Conservation (phyloP, 2,888 invertebrate species). For the Drosophila testacea region DNA sequence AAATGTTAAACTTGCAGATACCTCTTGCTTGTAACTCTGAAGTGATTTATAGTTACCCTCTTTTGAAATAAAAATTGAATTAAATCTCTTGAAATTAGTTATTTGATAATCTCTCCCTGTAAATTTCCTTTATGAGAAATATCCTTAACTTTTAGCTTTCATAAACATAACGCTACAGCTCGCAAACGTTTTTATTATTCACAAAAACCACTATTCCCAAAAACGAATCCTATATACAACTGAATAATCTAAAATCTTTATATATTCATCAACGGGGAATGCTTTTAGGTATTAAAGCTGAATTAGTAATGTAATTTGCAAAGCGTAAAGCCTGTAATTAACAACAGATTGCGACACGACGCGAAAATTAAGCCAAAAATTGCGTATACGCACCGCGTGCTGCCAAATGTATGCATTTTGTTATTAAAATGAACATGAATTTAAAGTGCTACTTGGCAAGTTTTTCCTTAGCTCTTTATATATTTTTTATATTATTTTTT, state of each 20-base stretch:
- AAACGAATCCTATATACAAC: background rate
- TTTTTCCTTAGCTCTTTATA: background rate
- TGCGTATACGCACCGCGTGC: constrained; percentile 59
- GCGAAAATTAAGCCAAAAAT: constrained; percentile 26
- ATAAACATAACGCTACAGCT: too few relatives aligned
- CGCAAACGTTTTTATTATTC: background rate
- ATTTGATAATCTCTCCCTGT: too few relatives aligned
- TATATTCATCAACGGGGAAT: background rate
- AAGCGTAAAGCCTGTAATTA: constrained; percentile 36
- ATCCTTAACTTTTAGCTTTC: too few relatives aligned
- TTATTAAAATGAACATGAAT: constrained; percentile 68
- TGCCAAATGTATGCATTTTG: constrained; percentile 25
- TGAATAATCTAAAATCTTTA: constrained; percentile 1
- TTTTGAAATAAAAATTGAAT: too few relatives aligned
- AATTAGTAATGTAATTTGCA: constrained; percentile 30
- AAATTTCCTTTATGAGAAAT: too few relatives aligned
- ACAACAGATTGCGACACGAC: constrained; percentile 36
- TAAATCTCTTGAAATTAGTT: too few relatives aligned
- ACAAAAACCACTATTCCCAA: background rate
- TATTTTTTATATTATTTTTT: background rate
- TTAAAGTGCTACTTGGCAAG: constrained; percentile 60
- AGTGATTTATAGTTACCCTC: too few relatives aligned
- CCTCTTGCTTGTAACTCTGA: background rate
- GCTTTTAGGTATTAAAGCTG: background rate
- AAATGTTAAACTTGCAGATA: background rate